These are phyloP conservation scores for Nycteola revayana DNA, from an alignment of 2,888 invertebrate species.

Conservation along the genomic window DNA sequence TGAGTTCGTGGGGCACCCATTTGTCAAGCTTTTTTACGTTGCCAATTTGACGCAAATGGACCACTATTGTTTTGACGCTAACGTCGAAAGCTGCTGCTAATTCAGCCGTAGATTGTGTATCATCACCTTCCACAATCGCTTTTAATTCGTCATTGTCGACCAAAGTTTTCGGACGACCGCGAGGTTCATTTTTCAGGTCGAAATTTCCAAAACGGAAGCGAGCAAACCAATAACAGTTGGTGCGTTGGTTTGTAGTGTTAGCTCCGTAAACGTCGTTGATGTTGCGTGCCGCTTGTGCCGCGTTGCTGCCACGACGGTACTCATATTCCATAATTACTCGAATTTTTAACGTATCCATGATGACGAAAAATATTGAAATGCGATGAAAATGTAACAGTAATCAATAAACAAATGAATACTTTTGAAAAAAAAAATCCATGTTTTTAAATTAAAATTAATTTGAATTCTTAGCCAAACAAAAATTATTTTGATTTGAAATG, in stretches of 20 bases:
- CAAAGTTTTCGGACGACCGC: constrained; percentile 2
- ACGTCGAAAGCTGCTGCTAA: background rate
- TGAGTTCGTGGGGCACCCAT: background rate
- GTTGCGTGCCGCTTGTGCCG: background rate
- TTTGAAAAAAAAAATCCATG: too few relatives aligned
- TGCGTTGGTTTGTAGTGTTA: background rate
- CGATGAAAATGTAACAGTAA: too few relatives aligned
- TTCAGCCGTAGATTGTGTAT: background rate
- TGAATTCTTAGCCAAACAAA: too few relatives aligned
- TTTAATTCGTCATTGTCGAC: constrained; percentile 1
- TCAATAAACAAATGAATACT: too few relatives aligned
- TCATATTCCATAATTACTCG: background rate
- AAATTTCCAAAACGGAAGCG: constrained; percentile 1
- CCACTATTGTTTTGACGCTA: background rate
- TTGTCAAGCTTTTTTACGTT: background rate
- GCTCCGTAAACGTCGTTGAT: constrained; percentile 1
- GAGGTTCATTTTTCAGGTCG: constrained; percentile 1
- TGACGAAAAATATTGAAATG: too few relatives aligned
- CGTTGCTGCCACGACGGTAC: background rate
- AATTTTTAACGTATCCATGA: too few relatives aligned
- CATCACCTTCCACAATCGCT: background rate
- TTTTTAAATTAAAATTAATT: too few relatives aligned
- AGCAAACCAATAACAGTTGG: background rate
- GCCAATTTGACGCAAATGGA: background rate
- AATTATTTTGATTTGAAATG: too few relatives aligned